These are phyloP conservation scores for Hypotaenidia okinawae DNA, from an alignment of 2,797 vertebrate species.

Conservation along the genomic window DNA sequence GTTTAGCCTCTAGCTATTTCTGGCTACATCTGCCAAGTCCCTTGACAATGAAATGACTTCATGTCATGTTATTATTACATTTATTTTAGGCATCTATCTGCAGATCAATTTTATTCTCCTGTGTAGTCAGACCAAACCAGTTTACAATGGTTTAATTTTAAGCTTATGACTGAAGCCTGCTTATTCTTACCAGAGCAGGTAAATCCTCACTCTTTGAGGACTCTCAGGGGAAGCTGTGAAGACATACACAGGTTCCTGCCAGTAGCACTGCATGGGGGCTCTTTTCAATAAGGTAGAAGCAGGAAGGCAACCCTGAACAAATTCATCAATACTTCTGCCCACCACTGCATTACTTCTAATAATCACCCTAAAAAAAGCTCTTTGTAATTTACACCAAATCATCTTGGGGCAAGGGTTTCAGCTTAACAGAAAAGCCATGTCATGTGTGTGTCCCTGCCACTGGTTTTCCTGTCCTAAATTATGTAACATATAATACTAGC, in stretches of 20 bases:
- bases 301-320: background rate
- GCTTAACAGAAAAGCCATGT: background rate
- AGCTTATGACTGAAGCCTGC: background rate
- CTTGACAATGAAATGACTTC: background rate
- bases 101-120: background rate
- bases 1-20: background rate
- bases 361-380: background rate
- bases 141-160: background rate
- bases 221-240: background rate
- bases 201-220: background rate
- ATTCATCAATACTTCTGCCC: background rate
- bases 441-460: no score
- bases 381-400: background rate
- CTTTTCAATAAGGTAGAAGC: background rate
- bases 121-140: background rate
- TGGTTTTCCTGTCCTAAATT: background rate
- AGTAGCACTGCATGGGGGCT: background rate
- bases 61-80: background rate
- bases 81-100: background rate
- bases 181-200: background rate
- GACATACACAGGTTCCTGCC: background rate
- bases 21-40: background rate
- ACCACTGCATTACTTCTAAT: background rate
- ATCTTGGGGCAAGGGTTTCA: background rate
- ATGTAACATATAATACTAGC: background rate